Evolutionary conservation across 2,113 vertebrate species (phyloP).

Genomic region (Nycticorax nycticorax): DNA sequence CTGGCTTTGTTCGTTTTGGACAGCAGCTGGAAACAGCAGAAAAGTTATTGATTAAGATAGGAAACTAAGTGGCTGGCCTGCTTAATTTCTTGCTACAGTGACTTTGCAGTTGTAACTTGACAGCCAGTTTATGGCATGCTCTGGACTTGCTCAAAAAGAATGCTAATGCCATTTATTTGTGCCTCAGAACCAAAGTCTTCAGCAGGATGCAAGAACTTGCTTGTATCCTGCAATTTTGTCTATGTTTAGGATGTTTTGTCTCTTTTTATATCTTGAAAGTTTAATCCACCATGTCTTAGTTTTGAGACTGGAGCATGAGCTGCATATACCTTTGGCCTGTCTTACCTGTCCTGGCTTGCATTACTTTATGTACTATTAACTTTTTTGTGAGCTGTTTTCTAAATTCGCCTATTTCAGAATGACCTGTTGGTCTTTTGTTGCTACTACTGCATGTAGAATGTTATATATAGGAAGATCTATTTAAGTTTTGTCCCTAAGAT

Average conservation of each 20-base stretch:
- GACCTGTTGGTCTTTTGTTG: neutral
- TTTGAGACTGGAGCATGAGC: neutral
- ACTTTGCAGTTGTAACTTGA: neutral
- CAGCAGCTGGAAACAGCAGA: neutral
- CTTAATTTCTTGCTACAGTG: neutral
- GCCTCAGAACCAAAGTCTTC: neutral
- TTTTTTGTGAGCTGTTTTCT: neutral
- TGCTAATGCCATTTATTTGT: neutral
- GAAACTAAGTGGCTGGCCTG: neutral
- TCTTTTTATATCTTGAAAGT: neutral
- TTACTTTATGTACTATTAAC: neutral
- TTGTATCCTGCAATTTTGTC: neutral
- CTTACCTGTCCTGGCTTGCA: neutral
- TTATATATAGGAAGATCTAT: neutral
- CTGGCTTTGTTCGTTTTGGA: neutral
- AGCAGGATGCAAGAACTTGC: neutral
- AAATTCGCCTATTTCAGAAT: neutral
- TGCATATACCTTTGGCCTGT: neutral
- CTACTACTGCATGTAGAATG: neutral
- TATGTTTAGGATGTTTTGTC: neutral
- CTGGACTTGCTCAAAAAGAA: accelerated
- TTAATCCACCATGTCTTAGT: neutral
- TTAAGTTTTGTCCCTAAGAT: neutral
- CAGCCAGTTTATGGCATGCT: neutral
- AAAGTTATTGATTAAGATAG: neutral